Evolutionary conservation across 2,113 vertebrate species (phyloP), one percentile per base, ranked within the genome.

Genomic region (Melanerpes formicivorus): DNA sequence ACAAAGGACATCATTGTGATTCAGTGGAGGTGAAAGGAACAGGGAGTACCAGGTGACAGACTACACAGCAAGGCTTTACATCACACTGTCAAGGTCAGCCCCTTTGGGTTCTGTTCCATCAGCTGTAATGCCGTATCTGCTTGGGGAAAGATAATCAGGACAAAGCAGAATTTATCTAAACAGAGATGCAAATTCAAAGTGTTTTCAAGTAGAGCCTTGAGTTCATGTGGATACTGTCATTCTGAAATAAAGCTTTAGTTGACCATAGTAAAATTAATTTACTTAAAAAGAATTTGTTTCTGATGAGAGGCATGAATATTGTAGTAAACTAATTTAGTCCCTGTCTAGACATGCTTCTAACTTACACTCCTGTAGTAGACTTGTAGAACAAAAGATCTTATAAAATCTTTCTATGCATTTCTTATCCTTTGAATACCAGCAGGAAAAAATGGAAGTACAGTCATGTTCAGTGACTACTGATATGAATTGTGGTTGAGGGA

Each of bases 11-110:
- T 65, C 48, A 21, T 9, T 74, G 90, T 80, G 93, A 94, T 91
- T 93, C 73, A 83, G 79, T 9, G 3, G 86, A 86, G 73, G 77
- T 83, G 72, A 95, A 83, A 76, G 58, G 86, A 95, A 86, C 90
- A 78, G 73, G 23, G 50, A 94, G 77, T 86, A 42, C 88, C 70
- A 62, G 71, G 85, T 5, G 4, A 37, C 3, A 69, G 42, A 22
- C 75, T 66, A n/a, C 22, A 69, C 73, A 48, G 72, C 67, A 18
- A 69, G 58, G 65, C 65, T 94, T 93, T 90, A 55, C 70, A 91
- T 93, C 90, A 90, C 55, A 2, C 71, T 84, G 76, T n/a, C 86
- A 88, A 72, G 90, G 92, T 78, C 93, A 90, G 80, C 27, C 66
- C 92, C 5, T 30, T 74, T 8, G 50, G 82, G 54, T 23, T 48